Conservation (phyloP, 2,113 vertebrate species). For the Eubucco bourcierii region DNA sequence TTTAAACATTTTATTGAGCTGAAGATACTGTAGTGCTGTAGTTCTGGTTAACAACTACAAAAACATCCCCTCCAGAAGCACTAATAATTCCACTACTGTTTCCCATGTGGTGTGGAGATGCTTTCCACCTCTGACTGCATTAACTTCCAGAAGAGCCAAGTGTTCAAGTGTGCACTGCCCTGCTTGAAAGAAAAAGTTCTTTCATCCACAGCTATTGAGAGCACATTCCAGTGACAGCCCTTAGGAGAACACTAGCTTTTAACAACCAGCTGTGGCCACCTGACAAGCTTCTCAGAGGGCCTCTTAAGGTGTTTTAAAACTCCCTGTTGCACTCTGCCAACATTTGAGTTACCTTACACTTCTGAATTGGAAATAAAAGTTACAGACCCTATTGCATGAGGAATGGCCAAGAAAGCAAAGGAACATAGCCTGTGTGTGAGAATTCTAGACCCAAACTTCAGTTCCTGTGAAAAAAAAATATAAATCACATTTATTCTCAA, state of each 20-base stretch:
- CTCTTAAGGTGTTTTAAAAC: not conserved
- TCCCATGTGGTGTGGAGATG: not conserved
- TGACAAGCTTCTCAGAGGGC: not conserved
- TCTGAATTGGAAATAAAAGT: not conserved
- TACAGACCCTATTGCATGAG: not conserved
- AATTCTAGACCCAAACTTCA: not conserved
- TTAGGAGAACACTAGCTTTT: not conserved
- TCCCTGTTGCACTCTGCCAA: not conserved
- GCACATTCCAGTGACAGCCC: not conserved
- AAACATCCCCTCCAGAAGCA: not conserved
- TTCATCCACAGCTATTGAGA: not conserved
- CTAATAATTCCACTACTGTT: not conserved
- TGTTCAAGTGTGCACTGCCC: not conserved
- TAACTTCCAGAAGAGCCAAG: not conserved
- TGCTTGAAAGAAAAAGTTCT: not conserved
- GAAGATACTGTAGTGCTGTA: not conserved
- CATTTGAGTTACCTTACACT: not conserved
- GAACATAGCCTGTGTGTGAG: not conserved
- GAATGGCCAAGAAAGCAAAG: not conserved
- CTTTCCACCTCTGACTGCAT: not conserved
- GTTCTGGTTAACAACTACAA: accelerated
- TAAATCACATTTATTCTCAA: not conserved
- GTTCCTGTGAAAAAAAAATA: not conserved
- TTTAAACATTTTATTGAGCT: not conserved
- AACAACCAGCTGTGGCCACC: not conserved